Evolutionary conservation across 2,113 vertebrate species (phyloP), one percentile per base, ranked within the genome.

Genomic region (Lampris incognitus): DNA sequence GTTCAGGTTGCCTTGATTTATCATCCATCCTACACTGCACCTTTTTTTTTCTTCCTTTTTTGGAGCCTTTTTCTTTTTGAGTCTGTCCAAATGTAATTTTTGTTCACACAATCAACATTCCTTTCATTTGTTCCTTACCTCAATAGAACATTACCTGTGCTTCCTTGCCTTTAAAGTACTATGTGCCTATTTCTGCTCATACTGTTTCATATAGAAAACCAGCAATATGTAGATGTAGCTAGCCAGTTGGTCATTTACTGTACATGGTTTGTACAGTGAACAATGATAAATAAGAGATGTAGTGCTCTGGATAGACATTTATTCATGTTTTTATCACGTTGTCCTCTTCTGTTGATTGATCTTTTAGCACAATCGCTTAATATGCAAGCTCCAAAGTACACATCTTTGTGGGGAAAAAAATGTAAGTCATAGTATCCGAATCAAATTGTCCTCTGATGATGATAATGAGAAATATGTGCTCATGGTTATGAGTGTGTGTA

Each of bases 141-240:
- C 67, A 76, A 58, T 69, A 6, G 75, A 86, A 85, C 81, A 51
- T 82, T 42, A 74, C 59, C 46, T 77, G 52, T 64, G 60, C 62
- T 2, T 62, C 74, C 40, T 39, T 76, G 54, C 55, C 69, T 61
- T 78, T 61, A 58, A 66, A 57, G 38, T 1, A 59, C 62, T 62
- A 1, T 67, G 70, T 78, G 75, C 81, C 73, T 89, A 56, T 61
- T 69, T 63, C 48, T 63, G 44, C 64, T 72, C 72, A 9, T 68
- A 56, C 40, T 40, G 71, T 78, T 9, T 69, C 63, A 10, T 70
- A 63, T 57, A 67, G 74, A 83, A 78, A 83, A 67, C 51, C 69
- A 79, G 76, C 81, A 81, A 69, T 8, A 5, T 58, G 64, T 56
- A 68, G 79, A 75, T 76, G 10, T 64, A 83, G 72, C 60, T 73